Conservation (phyloP, 2,797 vertebrate genomes). For the Avahi laniger region DNA sequence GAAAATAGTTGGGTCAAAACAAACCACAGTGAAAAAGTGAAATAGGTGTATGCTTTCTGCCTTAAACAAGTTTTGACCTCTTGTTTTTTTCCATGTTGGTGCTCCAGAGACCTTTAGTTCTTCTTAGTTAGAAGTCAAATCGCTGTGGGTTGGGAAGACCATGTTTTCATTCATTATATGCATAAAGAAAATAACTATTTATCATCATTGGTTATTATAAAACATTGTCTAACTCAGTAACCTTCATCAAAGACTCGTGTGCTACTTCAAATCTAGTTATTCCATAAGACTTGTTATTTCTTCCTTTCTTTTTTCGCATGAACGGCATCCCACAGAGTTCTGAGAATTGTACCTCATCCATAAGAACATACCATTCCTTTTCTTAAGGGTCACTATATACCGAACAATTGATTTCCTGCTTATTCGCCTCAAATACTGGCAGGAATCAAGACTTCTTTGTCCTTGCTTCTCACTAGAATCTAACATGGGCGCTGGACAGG, state of each 20-base stretch:
- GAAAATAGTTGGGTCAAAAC: neutral
- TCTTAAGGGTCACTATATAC: neutral
- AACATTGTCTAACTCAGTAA: neutral
- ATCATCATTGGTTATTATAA: neutral
- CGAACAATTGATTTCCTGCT: neutral
- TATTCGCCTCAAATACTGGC: neutral
- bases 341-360: neutral
- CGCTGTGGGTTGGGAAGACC: neutral
- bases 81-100: neutral
- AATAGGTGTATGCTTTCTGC: neutral
- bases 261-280: neutral
- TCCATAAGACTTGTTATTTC: neutral
- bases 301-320: neutral
- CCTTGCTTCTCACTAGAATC: neutral
- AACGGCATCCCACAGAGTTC: neutral
- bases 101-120: neutral
- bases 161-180: neutral
- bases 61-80: neutral
- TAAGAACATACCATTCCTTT: neutral
- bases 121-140: neutral
- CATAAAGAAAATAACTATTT: neutral
- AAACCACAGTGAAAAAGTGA: neutral
- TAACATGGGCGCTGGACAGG: neutral
- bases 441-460: neutral
- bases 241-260: neutral